These are phyloP conservation scores for Gallinago nigripennis DNA, from an alignment of 2,797 vertebrate species.

Conservation along the genomic window DNA sequence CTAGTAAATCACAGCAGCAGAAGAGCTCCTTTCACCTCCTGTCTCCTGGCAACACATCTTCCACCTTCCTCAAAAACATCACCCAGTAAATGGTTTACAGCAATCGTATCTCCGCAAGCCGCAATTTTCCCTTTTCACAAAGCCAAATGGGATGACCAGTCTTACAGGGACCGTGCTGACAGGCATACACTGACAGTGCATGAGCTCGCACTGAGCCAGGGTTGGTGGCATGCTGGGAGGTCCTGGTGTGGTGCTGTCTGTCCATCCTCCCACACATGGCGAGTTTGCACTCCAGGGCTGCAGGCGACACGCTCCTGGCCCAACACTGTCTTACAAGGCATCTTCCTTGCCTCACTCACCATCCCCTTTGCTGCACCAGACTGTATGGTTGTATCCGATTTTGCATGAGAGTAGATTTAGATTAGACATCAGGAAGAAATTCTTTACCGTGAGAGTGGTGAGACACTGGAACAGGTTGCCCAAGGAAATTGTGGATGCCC, in stretches of 20 bases:
- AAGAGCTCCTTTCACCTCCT: background rate
- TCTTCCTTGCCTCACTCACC: background rate
- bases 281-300: background rate
- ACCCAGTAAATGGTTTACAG: background rate
- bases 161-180: fast-evolving
- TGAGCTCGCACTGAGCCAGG: fast-evolving
- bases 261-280: background rate
- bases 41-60: background rate
- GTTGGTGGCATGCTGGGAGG: background rate
- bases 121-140: background rate
- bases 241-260: background rate
- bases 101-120: background rate
- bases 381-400: too few relatives aligned
- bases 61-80: background rate
- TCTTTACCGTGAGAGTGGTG: background rate
- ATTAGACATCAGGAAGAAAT: background rate
- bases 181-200: fast-evolving
- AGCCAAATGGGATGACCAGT: fast-evolving
- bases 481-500: background rate
- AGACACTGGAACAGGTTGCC: background rate
- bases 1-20: background rate
- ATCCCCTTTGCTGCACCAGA: background rate
- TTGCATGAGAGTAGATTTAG: background rate
- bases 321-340: background rate
- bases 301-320: background rate